These are phyloP conservation scores for Parauchenoglanis punctatus DNA, from an alignment of 2,797 vertebrate species.

Conservation along the genomic window DNA sequence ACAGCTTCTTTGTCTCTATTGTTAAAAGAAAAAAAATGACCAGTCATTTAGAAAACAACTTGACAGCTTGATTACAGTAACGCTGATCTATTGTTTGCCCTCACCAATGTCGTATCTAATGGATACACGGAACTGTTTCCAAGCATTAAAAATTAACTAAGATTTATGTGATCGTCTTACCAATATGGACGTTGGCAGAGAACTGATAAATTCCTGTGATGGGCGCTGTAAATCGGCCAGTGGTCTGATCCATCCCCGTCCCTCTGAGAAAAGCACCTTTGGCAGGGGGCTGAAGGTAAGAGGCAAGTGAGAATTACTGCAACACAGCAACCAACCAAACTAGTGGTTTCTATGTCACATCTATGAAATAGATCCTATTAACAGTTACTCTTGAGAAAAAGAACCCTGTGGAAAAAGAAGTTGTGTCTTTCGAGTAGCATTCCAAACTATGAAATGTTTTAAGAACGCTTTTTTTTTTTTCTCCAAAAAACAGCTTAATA, in stretches of 20 bases:
- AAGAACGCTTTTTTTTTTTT: conserved; percentile 22
- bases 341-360: background rate
- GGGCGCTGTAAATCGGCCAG: conserved; percentile 90
- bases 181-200: conserved; percentile 90
- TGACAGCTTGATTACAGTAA: conserved; percentile 3
- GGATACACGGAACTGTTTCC: conserved; percentile 15
- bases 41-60: background rate
- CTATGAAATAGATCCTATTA: conserved; percentile 5
- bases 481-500: conserved; percentile 22
- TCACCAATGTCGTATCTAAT: background rate
- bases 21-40: background rate
- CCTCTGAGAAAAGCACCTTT: conserved; percentile 93
- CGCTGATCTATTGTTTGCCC: background rate
- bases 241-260: conserved; percentile 85
- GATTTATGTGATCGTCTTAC: conserved; percentile 74
- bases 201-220: conserved; percentile 94
- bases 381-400: conserved; percentile 48
- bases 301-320: conserved; percentile 49
- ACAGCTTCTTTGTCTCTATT: background rate
- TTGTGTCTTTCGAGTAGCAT: conserved; percentile 17
- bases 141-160: background rate
- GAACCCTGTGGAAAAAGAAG: background rate
- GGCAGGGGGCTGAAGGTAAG: conserved; percentile 80
- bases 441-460: conserved; percentile 34
- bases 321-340: conserved; percentile 30